Evolutionary conservation across 2,888 invertebrate species (phyloP), one percentile per base, ranked within the genome.

Genomic region (Muscina levida): DNA sequence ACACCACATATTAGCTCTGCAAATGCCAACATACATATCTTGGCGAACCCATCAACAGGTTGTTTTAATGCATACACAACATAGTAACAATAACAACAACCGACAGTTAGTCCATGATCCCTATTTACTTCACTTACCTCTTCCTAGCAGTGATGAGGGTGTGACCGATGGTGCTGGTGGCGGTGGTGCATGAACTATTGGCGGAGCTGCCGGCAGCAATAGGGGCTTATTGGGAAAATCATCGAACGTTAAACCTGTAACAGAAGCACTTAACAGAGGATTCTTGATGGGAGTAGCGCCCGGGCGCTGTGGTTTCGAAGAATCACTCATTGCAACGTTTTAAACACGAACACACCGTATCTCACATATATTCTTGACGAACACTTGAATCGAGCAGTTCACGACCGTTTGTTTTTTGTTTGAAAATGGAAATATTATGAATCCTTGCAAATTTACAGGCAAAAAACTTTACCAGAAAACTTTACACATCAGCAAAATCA

Each of bases 221-320:
- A 95, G 91, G 76, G 94, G 93, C 90, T 94, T 94, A 88, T 94
- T 93, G 83, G 94, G 92, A 91, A 94, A 93, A 90, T 95, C 95
- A 85, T 95, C 95, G 72, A 94, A 92, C 13, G 94, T 93, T 84
- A 94, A 92, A 71, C 94, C 94, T 84, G 93, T 94, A 82, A 95
- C 94, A 78, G 95, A 94, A 72, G 93, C 94, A 85, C 94, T 94
- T 82, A 96, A 91, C 85, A 95, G 91, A 37, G 95, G 93, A 91
- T 95, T 95, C 92, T 92, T 92, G 68, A 92, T 90, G 3, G 74
- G 72, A 8, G 77, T 75, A 31, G 72, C 70, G 44, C 44, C 72
- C 1, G 51, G 37, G 39, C 82, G 77, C 68, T 74, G 73, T 75
- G 78, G 70, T 82, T 79, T 65, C 51, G 76, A 72, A 2, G 17